These are phyloP conservation scores for Pterostichus madidus DNA, from an alignment of 2,888 invertebrate species.

Conservation along the genomic window DNA sequence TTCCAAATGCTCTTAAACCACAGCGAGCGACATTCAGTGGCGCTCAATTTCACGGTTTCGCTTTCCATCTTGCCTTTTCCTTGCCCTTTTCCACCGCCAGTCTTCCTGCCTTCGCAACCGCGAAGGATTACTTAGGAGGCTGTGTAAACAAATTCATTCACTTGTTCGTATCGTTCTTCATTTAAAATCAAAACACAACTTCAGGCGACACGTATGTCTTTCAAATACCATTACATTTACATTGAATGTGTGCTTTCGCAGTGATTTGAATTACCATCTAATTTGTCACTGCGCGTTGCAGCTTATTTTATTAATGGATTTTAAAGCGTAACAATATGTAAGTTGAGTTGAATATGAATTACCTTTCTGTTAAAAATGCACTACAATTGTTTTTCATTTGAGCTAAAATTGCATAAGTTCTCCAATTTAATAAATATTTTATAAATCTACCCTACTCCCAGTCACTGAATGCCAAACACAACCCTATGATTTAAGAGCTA, in stretches of 20 bases:
- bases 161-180: slow-evolving; percentile 51
- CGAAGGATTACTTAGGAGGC: slow-evolving; percentile 38
- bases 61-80: slow-evolving; percentile 31
- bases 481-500: too few species aligned
- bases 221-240: slow-evolving; percentile 47
- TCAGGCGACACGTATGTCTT: slow-evolving; percentile 43
- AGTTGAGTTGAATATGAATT: too few species aligned
- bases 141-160: slow-evolving; percentile 56
- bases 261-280: slow-evolving; percentile 40
- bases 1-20: slow-evolving; percentile 52
- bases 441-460: too few species aligned
- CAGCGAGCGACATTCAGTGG: slow-evolving; percentile 42
- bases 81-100: background rate
- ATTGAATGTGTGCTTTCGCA: slow-evolving; percentile 45
- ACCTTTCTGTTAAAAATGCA: too few species aligned
- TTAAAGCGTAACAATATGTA: slow-evolving; percentile 11
- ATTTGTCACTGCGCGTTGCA: background rate
- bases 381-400: too few species aligned
- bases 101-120: slow-evolving; percentile 2
- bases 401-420: too few species aligned
- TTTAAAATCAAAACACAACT: slow-evolving; percentile 57
- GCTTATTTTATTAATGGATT: background rate
- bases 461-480: too few species aligned
- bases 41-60: slow-evolving; percentile 57
- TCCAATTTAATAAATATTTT: too few species aligned